phyloP scores from a whole-genome alignment of 2,113 vertebrate species.

The Ochotona curzoniae region DNA sequence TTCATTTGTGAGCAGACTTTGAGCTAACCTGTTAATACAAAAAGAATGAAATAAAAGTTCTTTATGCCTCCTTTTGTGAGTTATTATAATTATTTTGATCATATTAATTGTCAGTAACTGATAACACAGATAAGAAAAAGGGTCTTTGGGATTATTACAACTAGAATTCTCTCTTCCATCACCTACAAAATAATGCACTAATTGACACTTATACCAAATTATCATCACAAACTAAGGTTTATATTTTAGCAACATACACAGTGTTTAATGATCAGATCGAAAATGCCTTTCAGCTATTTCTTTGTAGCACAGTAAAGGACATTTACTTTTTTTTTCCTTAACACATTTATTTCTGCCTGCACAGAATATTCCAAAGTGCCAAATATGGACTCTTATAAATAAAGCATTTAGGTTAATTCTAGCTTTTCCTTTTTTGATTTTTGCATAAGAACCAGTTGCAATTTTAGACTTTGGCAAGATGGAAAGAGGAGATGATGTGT shows the following conservation, averaged over 20 bases:
- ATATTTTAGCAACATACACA: slow-evolving; percentile 32
- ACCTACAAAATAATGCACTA: not conserved
- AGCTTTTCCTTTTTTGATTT: not conserved
- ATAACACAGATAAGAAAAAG: slow-evolving; percentile 12
- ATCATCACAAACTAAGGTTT: not conserved
- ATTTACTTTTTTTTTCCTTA: not conserved
- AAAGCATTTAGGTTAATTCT: not conserved
- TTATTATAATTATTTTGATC: slow-evolving; percentile 43
- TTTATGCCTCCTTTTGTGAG: not conserved
- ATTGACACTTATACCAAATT: slow-evolving; percentile 10
- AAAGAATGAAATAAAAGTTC: slow-evolving; percentile 16
- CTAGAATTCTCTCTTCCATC: slow-evolving; percentile 24
- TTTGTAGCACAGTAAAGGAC: not conserved
- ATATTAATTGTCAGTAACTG: slow-evolving; percentile 13
- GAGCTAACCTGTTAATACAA: slow-evolving; percentile 30
- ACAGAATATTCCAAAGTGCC: slow-evolving; percentile 31
- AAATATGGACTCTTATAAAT: not conserved
- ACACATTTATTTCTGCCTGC: not conserved
- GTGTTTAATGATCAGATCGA: slow-evolving; percentile 37
- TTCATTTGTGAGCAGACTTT: slow-evolving; percentile 6
- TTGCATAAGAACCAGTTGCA: not conserved
- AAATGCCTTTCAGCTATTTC: not conserved
- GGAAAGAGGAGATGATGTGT: not conserved
- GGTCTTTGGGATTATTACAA: not conserved
- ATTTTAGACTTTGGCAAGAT: slow-evolving; percentile 57